Evolutionary conservation across 53 echinoderm and acorn worm genomes (phyloP).

Genomic region (Luidia sarsii): DNA sequence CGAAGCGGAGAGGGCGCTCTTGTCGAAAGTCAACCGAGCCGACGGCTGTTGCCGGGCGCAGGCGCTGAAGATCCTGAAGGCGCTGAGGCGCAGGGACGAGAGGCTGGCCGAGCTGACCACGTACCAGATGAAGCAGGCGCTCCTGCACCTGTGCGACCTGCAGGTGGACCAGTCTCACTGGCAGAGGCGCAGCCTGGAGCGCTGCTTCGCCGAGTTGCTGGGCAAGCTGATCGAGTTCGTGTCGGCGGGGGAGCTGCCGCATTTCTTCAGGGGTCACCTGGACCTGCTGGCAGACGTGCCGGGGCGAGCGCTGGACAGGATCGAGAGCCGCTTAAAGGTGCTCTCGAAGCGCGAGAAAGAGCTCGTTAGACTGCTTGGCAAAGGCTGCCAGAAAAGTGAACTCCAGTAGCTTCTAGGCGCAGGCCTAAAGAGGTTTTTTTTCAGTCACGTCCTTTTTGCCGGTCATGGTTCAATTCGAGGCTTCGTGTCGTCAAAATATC

Average conservation of each 20-base stretch:
- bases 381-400: constrained; percentile 3
- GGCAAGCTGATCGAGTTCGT: constrained; percentile 30
- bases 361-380: constrained; percentile 33
- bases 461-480: no score
- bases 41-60: constrained; percentile 33
- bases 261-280: constrained; percentile 35
- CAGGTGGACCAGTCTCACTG: constrained; percentile 44
- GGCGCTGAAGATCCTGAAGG: constrained; percentile 45
- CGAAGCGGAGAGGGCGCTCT: constrained; percentile 45
- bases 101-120: constrained; percentile 35
- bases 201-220: constrained; percentile 31
- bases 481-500: no score
- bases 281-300: constrained; percentile 19
- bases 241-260: constrained; percentile 32
- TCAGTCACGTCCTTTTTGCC: no score
- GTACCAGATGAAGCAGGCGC: constrained; percentile 60
- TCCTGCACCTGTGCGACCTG: constrained; percentile 47
- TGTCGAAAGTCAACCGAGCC: constrained; percentile 42
- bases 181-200: constrained; percentile 47
- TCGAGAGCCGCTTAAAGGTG: constrained; percentile 41
- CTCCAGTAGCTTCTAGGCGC: no score
- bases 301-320: constrained; percentile 19
- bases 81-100: constrained; percentile 31
- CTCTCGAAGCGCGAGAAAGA: constrained; percentile 51
- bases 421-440: no score